Conservation (phyloP, 2,888 invertebrate species). For the Mesochorus sp. region DNA sequence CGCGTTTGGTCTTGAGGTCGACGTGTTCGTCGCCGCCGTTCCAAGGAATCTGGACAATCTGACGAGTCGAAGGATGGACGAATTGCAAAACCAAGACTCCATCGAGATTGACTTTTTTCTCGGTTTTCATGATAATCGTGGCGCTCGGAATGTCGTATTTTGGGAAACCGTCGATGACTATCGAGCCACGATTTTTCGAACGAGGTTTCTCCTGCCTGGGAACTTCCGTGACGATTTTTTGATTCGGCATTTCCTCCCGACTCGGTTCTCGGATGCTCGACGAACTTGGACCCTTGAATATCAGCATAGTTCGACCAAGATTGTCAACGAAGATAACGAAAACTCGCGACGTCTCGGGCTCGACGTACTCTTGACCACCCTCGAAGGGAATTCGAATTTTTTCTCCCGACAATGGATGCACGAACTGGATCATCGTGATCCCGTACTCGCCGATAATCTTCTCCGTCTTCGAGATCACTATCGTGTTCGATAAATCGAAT, state of each 20-base stretch:
- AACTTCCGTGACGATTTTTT: neutral
- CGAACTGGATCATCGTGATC: constrained; percentile 17
- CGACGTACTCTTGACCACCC: constrained; percentile 32
- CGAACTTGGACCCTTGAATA: neutral
- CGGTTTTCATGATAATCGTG: neutral
- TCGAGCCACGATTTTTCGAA: neutral
- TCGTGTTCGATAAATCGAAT: constrained; percentile 8
- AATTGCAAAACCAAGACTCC: neutral
- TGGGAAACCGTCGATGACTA: constrained; percentile 8
- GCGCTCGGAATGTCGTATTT: neutral
- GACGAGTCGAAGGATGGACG: constrained; percentile 1
- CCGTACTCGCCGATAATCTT: neutral
- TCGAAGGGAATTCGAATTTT: constrained; percentile 2
- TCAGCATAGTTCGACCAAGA: constrained; percentile 1
- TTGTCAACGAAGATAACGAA: constrained; percentile 28
- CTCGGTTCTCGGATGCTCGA: neutral
- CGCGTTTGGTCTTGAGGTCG: neutral
- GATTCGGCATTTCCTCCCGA: neutral
- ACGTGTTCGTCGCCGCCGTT: constrained; percentile 13
- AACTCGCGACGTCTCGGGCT: neutral
- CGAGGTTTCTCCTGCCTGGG: neutral
- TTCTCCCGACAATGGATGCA: constrained; percentile 10
- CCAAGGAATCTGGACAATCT: neutral
- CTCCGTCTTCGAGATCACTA: neutral
- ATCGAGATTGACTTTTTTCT: neutral